These are phyloP conservation scores for Paragorgia papillata DNA, from an alignment of 92 coral and sea anemone genomes.

Conservation along the genomic window DNA sequence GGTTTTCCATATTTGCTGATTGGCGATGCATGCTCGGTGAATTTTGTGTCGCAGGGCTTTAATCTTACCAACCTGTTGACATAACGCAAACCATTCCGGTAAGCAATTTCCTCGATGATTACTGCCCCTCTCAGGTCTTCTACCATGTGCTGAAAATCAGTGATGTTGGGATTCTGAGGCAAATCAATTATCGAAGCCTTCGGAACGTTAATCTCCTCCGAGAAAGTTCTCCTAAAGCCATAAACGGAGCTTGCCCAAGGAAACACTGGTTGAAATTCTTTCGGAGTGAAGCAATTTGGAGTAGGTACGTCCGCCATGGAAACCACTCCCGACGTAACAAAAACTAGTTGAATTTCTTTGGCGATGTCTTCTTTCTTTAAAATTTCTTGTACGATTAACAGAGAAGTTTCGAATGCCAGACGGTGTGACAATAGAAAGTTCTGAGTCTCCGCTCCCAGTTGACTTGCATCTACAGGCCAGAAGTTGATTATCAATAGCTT, in stretches of 20 bases:
- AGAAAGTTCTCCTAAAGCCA: conserved; percentile 26
- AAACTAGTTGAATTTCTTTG: too few species aligned
- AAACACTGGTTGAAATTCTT: neutral
- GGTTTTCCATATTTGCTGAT: neutral
- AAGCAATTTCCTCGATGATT: too few species aligned
- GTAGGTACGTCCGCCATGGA: neutral
- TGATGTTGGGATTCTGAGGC: neutral
- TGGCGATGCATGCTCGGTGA: neutral
- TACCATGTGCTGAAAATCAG: too few species aligned
- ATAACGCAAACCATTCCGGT: too few species aligned
- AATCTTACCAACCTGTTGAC: too few species aligned
- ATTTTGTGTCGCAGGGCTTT: too few species aligned
- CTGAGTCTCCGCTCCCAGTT: too few species aligned
- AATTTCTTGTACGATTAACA: neutral
- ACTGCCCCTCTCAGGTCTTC: too few species aligned
- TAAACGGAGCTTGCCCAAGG: conserved; percentile 50
- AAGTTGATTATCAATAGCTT: conserved; percentile 16
- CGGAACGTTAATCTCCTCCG: conserved; percentile 11
- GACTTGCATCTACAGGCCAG: too few species aligned
- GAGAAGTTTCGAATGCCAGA: conserved; percentile 45
- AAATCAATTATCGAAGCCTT: neutral
- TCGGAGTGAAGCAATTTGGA: neutral
- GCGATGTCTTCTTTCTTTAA: too few species aligned
- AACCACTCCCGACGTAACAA: neutral
- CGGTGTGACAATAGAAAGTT: neutral